Evolutionary conservation across 2,888 invertebrate genomes (phyloP).

Genomic region (Orchesellides sinensis): DNA sequence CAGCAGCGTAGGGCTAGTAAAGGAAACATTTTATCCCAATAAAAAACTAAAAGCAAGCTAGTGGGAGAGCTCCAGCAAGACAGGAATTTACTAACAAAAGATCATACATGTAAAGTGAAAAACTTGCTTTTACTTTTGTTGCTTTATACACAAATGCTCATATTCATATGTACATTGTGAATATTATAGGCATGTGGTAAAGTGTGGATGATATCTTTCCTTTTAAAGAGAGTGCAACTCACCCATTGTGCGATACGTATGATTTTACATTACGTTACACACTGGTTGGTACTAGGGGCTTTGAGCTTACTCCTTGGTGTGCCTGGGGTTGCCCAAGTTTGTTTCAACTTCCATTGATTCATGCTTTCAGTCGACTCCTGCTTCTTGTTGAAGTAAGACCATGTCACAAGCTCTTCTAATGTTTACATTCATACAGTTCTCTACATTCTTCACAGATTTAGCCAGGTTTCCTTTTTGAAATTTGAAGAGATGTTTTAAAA

Average conservation of each 20-base stretch:
- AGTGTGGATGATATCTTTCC: no score
- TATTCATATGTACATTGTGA: no score
- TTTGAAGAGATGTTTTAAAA: no score
- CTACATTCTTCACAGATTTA: no score
- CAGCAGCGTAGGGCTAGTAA: no score
- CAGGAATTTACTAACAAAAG: background rate
- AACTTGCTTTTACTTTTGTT: constrained; percentile 29
- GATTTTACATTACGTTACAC: background rate
- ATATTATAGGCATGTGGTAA: no score
- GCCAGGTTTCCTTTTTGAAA: no score
- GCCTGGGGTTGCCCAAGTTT: constrained; percentile 45
- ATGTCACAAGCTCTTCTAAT: constrained; percentile 12
- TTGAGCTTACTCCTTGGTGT: constrained; percentile 16
- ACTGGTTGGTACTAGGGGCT: background rate
- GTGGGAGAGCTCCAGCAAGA: background rate
- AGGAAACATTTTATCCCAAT: background rate
- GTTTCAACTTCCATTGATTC: constrained; percentile 58
- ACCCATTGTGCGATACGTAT: no score
- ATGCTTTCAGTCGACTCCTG: constrained; percentile 64
- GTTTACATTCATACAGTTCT: no score
- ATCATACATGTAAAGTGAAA: constrained; percentile 17
- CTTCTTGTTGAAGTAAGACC: constrained; percentile 56
- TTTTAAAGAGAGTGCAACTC: background rate
- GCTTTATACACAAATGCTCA: background rate
- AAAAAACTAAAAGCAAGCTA: background rate